phyloP scores from a whole-genome alignment of 2,113 vertebrate genomes.

The Sebastes schlegelii region DNA sequence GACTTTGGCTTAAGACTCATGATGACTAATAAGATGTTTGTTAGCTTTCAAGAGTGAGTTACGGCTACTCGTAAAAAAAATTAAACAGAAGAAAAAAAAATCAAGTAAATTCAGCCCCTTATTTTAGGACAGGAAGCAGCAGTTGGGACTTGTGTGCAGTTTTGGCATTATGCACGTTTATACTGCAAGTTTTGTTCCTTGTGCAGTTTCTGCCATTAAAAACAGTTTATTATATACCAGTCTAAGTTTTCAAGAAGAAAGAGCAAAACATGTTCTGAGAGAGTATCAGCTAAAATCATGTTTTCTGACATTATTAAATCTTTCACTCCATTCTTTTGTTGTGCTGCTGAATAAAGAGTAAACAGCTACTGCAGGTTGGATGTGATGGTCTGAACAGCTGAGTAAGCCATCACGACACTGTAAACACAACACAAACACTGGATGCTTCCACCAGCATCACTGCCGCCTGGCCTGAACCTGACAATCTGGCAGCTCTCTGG shows the following conservation, averaged over 20 bases:
- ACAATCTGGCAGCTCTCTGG: conserved; percentile 47
- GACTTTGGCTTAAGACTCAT: background rate
- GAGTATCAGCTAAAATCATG: background rate
- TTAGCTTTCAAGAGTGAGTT: background rate
- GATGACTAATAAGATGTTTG: conserved; percentile 10
- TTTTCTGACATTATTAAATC: background rate
- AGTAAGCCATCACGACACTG: conserved; percentile 58
- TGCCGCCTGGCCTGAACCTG: conserved; percentile 25
- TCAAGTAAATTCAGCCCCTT: background rate
- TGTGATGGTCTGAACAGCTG: conserved; percentile 66
- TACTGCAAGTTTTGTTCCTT: background rate
- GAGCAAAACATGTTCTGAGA: background rate
- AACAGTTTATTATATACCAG: background rate
- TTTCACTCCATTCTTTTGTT: background rate
- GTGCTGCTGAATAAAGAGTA: conserved; percentile 23
- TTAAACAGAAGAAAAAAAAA: background rate
- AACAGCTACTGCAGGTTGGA: conserved; percentile 18
- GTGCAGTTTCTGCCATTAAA: background rate
- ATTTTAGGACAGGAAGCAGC: conserved; percentile 31
- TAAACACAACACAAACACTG: conserved; percentile 69
- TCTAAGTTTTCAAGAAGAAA: background rate
- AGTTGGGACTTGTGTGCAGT: background rate
- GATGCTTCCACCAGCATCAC: conserved; percentile 62
- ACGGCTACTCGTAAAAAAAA: background rate
- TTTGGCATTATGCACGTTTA: background rate